phyloP scores from a whole-genome alignment of 2,797 vertebrate species.

The Chelidonichthys spinosus region DNA sequence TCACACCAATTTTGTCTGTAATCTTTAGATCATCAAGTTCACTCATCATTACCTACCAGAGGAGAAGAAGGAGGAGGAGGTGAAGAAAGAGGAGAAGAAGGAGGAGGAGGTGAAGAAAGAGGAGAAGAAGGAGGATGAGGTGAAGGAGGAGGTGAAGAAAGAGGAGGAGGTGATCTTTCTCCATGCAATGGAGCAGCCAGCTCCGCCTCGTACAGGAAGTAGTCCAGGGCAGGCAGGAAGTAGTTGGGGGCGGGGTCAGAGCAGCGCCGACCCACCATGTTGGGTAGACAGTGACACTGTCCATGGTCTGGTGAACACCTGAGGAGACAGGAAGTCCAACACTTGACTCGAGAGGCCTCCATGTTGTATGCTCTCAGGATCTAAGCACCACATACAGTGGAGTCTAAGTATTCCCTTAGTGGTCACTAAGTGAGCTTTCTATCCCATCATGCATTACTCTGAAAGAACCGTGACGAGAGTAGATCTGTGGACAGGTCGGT shows the following conservation, averaged over 20 bases:
- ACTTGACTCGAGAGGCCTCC: background rate
- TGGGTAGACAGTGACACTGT: slow-evolving; percentile 88
- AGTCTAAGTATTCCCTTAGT: too few species aligned
- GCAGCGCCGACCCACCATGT: slow-evolving; percentile 85
- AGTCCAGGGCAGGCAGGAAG: slow-evolving; percentile 88
- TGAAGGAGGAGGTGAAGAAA: background rate
- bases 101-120: slow-evolving; percentile 64
- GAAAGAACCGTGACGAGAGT: too few species aligned
- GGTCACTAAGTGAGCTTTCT: too few species aligned
- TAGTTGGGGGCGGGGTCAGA: slow-evolving; percentile 84
- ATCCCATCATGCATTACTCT: too few species aligned
- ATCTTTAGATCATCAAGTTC: background rate
- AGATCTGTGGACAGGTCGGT: too few species aligned
- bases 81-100: slow-evolving; percentile 52
- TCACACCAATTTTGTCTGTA: background rate
- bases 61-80: slow-evolving; percentile 57
- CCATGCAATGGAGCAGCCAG: slow-evolving; percentile 76
- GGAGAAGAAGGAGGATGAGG: slow-evolving; percentile 57
- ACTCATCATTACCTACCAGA: slow-evolving; percentile 77
- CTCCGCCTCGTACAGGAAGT: slow-evolving; percentile 92
- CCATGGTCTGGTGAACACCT: slow-evolving; percentile 85
- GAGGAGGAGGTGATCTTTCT: slow-evolving; percentile 51
- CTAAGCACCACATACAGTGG: too few species aligned
- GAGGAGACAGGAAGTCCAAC: background rate
- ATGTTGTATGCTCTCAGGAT: background rate